Percentiles rank a stretch among this genome's conserved stretches.
Conservation (phyloP, 2,113 vertebrate species). For the Daubentonia madagascariensis region DNA sequence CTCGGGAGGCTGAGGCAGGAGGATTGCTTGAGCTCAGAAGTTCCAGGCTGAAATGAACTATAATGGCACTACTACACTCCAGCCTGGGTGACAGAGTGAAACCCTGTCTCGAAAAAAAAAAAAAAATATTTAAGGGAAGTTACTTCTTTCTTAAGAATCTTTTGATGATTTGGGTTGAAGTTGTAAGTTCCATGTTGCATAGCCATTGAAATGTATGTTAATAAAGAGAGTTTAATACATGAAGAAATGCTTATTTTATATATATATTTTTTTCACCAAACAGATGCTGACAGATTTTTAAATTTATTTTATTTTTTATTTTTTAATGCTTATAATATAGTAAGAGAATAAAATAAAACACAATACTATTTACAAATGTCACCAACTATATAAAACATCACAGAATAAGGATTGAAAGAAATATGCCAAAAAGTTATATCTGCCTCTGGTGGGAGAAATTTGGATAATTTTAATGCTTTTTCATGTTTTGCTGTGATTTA, state of each 20-base stretch:
- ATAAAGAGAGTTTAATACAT: background rate
- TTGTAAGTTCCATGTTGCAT: background rate
- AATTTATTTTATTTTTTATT: no score
- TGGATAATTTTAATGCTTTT: background rate
- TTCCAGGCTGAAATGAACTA: no score
- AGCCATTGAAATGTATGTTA: background rate
- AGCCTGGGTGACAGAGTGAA: no score
- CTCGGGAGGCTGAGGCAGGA: no score
- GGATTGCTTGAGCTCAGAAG: no score
- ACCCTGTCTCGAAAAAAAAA: no score
- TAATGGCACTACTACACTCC: no score
- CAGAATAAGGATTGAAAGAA: background rate
- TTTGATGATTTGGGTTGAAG: constrained; percentile 2
- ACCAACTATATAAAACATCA: background rate
- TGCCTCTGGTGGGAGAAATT: background rate
- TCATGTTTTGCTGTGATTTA: background rate
- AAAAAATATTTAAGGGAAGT: background rate
- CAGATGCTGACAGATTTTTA: no score
- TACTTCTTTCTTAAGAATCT: background rate
- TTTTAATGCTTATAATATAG: background rate
- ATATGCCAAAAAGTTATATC: background rate
- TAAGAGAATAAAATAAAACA: background rate
- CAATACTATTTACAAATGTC: background rate
- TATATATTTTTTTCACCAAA: no score
- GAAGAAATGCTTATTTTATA: background rate